phyloP scores from a whole-genome alignment of 2,888 invertebrate species.

The Parochlus steinenii region DNA sequence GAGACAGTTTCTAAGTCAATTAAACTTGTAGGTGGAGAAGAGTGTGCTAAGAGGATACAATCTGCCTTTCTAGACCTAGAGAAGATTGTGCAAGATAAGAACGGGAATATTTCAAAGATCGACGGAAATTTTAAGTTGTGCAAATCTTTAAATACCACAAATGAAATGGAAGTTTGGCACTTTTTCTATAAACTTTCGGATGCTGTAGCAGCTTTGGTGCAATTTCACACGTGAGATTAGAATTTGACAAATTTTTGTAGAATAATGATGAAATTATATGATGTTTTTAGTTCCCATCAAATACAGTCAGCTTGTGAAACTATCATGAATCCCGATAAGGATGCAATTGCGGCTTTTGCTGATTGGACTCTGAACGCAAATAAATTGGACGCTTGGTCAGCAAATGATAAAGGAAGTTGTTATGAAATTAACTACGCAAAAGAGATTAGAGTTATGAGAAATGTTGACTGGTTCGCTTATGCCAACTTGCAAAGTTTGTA shows the following conservation, averaged over 20 bases:
- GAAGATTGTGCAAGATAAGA: background rate
- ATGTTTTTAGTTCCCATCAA: background rate
- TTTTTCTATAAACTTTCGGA: conserved; percentile 24
- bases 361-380: too few species aligned
- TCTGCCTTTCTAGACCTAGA: conserved; percentile 18
- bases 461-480: background rate
- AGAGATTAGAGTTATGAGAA: background rate
- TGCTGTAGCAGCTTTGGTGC: conserved; percentile 22
- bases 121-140: conserved; percentile 18
- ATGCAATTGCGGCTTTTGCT: background rate
- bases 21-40: conserved; percentile 21
- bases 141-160: conserved; percentile 21
- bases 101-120: background rate
- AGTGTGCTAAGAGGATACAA: conserved; percentile 23
- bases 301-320: conserved; percentile 1
- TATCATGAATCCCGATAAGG: background rate
- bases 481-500: background rate
- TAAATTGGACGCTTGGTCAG: too few species aligned
- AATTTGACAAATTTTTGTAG: too few species aligned
- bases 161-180: conserved; percentile 23
- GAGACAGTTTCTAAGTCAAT: conserved; percentile 26
- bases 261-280: background rate
- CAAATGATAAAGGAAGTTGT: too few species aligned
- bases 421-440: too few species aligned
- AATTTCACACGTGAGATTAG: conserved; percentile 22